Evolutionary conservation across 2,113 vertebrate species (phyloP).

Genomic region (Ptilonorhynchus violaceus): DNA sequence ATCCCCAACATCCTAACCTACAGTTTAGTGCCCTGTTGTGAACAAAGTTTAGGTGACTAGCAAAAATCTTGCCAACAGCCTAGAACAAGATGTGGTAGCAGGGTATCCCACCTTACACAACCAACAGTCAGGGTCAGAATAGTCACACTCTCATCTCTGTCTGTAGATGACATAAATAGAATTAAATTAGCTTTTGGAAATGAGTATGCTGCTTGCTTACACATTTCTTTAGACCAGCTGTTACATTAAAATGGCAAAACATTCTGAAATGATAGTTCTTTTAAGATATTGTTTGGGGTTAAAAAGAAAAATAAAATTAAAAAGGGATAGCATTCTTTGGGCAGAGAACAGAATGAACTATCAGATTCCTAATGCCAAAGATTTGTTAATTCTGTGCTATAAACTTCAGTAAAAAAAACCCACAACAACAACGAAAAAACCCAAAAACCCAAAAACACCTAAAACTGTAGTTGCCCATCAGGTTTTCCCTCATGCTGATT

Average conservation of each 20-base stretch:
- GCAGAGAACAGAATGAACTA: not conserved
- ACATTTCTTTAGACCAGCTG: not conserved
- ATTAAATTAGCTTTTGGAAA: not conserved
- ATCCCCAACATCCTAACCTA: not conserved
- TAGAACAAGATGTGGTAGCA: rapidly evolving
- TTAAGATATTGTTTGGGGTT: not conserved
- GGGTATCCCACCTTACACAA: not conserved
- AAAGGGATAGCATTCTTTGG: not conserved
- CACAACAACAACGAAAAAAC: not conserved
- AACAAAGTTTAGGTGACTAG: not conserved
- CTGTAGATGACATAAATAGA: not conserved
- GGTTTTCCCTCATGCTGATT: not conserved
- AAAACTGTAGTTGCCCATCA: not conserved
- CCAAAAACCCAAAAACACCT: not conserved
- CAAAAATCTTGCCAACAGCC: not conserved
- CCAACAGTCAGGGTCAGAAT: not conserved
- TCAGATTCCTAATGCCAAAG: not conserved
- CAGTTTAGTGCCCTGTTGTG: not conserved
- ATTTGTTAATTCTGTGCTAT: not conserved
- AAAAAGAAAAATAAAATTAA: not conserved
- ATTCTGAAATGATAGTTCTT: not conserved
- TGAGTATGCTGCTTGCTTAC: not conserved
- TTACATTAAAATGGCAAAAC: not conserved
- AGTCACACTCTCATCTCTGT: not conserved
- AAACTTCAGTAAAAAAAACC: not conserved